These are phyloP conservation scores for Pterobdella sp. DNA, from an alignment of 2,888 invertebrate species.

Conservation along the genomic window DNA sequence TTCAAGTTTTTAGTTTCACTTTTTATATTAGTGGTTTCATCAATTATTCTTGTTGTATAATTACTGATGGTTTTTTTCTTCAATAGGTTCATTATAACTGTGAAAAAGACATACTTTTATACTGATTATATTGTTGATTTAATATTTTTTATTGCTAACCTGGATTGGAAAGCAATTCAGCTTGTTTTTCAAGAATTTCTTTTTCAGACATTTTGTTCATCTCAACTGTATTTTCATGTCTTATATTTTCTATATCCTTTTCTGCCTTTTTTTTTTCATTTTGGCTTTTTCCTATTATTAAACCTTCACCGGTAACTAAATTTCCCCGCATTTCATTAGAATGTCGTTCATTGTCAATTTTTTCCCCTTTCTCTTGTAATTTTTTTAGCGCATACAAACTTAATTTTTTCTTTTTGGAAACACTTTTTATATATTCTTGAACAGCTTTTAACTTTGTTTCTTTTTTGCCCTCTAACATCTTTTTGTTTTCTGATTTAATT, in stretches of 20 bases:
- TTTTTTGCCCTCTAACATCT: neutral
- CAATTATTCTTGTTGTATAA: too few relatives aligned
- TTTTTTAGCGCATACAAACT: neutral
- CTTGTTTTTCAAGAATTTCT: conserved; percentile 1
- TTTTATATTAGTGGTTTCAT: too few relatives aligned
- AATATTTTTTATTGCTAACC: too few relatives aligned
- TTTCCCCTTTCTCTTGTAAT: neutral
- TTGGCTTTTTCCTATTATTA: neutral
- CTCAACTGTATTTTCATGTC: neutral
- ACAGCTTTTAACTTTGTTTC: neutral
- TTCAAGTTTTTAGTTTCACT: too few relatives aligned
- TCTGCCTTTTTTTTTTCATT: neutral
- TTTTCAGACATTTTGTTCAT: neutral
- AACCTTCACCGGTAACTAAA: neutral
- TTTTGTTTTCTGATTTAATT: neutral
- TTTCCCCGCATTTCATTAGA: neutral
- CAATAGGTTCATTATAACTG: too few relatives aligned
- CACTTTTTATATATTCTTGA: neutral
- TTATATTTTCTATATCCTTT: neutral
- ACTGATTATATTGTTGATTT: too few relatives aligned
- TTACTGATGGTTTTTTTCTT: too few relatives aligned
- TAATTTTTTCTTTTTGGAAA: neutral
- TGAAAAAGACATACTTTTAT: too few relatives aligned
- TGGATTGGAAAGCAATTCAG: neutral
- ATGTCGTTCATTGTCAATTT: neutral